Base-by-base conservation (phyloP, 2,888 invertebrate genomes). In the Acrobasis repandana region DNA sequence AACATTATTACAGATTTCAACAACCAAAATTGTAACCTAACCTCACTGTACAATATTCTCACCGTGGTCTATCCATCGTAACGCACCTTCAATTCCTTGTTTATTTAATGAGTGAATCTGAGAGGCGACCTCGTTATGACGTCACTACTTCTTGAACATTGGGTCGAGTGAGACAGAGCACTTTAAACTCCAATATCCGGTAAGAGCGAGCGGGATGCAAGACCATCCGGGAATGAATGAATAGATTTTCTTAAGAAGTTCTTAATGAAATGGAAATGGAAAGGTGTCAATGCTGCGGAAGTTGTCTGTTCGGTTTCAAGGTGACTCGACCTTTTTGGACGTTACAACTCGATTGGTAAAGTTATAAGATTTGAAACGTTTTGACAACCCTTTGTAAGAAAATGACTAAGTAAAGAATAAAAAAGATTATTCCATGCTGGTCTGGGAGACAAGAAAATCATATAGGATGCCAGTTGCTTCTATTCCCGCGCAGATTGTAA, bases 81-180 rank as follows among this genome's bases (percentile, higher is more conserved):
- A 77, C 76, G 76, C 65, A 75, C 75, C 71, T 68, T 76, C 69
- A 68, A 69, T 76, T 82, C 82, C 85, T 86, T 88, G 88, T 90
- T 88, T 91, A 86, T 88, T 88, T 90, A 91, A 90, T 91, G 90
- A 90, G 90, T 84, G 89, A 86, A 88, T 86, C 83, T 84, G 79
- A 82, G 82, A 85, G 84, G 82, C 84, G 86, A 84, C 84, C 86
- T 88, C 88, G 87, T 87, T 85, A 86, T 88, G 90, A 90, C 90
- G 91, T 89, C 90, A 89, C 84, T 75, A 78, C 73, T 79, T 80
- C 82, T 83, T 79, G 72, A 78, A 76, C 77, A 76, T 72, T 68
- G 67, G 69, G 76, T 64, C 51, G 80, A 88, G 70, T 14, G 81
- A 75, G 85, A 86, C 49, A 62, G 70, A 67, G 67, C 56, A 74